Base-by-base conservation (phyloP, 1,140 invertebrate species). In the Leptinotarsa texana region DNA sequence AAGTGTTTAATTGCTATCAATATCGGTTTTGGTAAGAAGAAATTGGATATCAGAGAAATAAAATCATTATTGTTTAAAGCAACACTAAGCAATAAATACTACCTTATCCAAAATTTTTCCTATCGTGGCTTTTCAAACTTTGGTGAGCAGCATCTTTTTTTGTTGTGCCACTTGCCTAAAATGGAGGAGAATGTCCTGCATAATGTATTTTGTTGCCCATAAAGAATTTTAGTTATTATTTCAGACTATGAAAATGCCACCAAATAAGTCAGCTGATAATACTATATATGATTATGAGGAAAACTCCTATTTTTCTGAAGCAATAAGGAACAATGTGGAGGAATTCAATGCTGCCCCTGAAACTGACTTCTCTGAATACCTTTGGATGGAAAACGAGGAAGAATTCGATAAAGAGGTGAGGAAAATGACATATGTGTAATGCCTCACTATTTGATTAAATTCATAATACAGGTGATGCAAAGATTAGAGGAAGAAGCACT, bases 341-440 rank as follows among this genome's bases (percentile, higher is more conserved):
- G 85, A 88, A 15, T 87, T 88, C 69, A 87, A 87, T 67, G 86
- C 87, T n/a, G 84, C 87, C 22, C 85, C 86, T 57, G 89, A 91
- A 79, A 91, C 89, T 68, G 93, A 95, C 84, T 96, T 95, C 85
- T 93, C 92, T 0, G 94, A 96, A 79, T 96, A 95, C 80, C 89
- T 95, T 88, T 96, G 94, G 94, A 95, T 96, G 94, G 94, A 95
- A 83, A 93, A 96, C 82, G 93, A 95, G 83, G 94, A 95, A 81
- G 94, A 95, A 81, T 96, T 95, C 83, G 94, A 96, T 82, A 93
- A 93, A 83, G 92, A 94, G 88, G 94, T 94, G 85, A 82, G 74
- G 76, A 13, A 73, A 61, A 69, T 70, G 18, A 17, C 4, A 21
- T 72, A 69, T 11, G 15, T 48, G 17, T 65, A 18, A 17, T 48